phyloP scores from a whole-genome alignment of 1,140 invertebrate genomes.

The Drosophila leontia region DNA sequence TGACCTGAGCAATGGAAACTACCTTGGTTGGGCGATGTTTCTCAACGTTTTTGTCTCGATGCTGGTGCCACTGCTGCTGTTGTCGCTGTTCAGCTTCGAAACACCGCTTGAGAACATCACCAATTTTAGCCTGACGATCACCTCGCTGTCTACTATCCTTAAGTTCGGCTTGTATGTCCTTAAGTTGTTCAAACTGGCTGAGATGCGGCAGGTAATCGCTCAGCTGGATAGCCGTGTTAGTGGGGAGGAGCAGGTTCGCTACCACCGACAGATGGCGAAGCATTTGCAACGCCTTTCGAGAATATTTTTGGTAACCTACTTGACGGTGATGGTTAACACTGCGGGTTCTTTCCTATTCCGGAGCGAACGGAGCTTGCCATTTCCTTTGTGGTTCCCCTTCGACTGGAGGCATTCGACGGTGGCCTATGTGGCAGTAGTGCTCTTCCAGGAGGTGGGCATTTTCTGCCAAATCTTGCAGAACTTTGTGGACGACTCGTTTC shows the following conservation, averaged over 20 bases:
- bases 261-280: constrained; percentile 14
- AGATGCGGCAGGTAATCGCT: constrained; percentile 24
- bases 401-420: constrained; percentile 52
- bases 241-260: constrained; percentile 9
- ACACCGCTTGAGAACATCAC: constrained; percentile 51
- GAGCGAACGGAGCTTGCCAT: constrained; percentile 38
- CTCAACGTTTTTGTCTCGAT: constrained; percentile 36
- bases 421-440: constrained; percentile 36
- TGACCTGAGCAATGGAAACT: constrained; percentile 27
- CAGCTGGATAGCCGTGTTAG: constrained; percentile 47
- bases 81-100: constrained; percentile 37
- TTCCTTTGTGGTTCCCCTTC: constrained; percentile 68
- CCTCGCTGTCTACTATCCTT: constrained; percentile 27
- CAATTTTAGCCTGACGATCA: constrained; percentile 53
- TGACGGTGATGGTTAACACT: constrained; percentile 1
- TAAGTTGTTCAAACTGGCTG: constrained; percentile 15
- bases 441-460: constrained; percentile 47
- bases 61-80: constrained; percentile 21
- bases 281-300: constrained; percentile 19
- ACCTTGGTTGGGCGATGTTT: constrained; percentile 1
- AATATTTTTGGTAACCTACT: constrained; percentile 41
- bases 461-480: constrained; percentile 51
- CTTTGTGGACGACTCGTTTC: constrained; percentile 61
- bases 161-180: constrained; percentile 54
- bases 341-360: constrained; percentile 26